phyloP scores from a whole-genome alignment of 2,888 invertebrate genomes.

The Leptura quadrifasciata region DNA sequence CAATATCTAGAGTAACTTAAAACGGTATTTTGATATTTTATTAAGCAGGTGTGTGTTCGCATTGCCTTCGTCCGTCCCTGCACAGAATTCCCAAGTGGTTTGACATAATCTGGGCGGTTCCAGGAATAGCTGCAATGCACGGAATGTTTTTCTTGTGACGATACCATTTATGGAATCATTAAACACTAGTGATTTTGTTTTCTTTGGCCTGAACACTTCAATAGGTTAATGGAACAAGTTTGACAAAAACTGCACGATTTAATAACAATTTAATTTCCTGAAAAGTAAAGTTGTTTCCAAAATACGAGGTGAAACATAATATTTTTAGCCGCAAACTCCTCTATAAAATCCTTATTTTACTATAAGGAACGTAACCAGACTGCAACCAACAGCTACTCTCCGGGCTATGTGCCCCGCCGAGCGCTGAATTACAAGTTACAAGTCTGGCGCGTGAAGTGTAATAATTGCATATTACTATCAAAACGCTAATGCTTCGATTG shows the following conservation, averaged over 20 bases:
- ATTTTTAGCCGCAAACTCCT: too few relatives aligned
- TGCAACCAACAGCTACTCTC: too few relatives aligned
- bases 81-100: slow-evolving; percentile 7
- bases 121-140: slow-evolving; percentile 12
- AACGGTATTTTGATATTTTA: too few relatives aligned
- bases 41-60: neutral
- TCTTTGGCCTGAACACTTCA: neutral
- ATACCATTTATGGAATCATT: slow-evolving; percentile 23
- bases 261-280: neutral
- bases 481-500: too few relatives aligned
- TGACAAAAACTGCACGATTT: slow-evolving; percentile 8
- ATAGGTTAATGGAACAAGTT: slow-evolving; percentile 34
- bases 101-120: slow-evolving; percentile 30
- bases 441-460: too few relatives aligned
- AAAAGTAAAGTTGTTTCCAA: neutral
- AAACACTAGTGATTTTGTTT: slow-evolving; percentile 3
- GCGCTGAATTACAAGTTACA: too few relatives aligned
- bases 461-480: too few relatives aligned
- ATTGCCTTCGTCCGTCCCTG: neutral
- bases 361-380: too few relatives aligned
- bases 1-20: too few relatives aligned
- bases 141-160: slow-evolving; percentile 23
- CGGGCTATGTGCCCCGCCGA: too few relatives aligned
- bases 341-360: too few relatives aligned
- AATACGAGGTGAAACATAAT: too few relatives aligned